A percentile compares a stretch with the other conserved stretches of the same genome.
phyloP scores from a whole-genome alignment of 2,113 vertebrate genomes.

The Ramphastos sulfuratus region DNA sequence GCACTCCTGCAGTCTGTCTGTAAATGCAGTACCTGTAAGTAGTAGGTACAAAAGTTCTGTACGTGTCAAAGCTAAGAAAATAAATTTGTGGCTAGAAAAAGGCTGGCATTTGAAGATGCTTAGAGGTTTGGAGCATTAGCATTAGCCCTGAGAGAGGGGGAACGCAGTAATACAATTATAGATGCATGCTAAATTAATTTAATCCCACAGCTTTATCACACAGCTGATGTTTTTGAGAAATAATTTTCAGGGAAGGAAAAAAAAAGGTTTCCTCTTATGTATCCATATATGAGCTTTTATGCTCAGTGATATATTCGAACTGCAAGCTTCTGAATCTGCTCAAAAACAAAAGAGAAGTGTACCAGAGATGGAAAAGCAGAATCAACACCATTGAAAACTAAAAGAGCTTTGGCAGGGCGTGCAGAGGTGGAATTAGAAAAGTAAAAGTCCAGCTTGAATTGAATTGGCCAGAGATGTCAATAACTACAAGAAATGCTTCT shows the following conservation, averaged over 20 bases:
- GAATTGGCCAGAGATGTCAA: background rate
- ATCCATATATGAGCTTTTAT: background rate
- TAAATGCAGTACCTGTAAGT: background rate
- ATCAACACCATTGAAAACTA: background rate
- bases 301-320: background rate
- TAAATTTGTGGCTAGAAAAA: background rate
- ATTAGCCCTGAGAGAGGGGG: conserved; percentile 10
- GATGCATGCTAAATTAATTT: conserved; percentile 43
- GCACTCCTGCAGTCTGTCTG: background rate
- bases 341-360: background rate
- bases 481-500: background rate
- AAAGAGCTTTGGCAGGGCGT: background rate
- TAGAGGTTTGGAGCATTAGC: background rate
- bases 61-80: background rate
- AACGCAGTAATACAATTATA: conserved; percentile 23
- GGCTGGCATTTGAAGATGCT: background rate
- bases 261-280: background rate
- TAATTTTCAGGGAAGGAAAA: background rate
- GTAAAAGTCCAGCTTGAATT: background rate
- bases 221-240: background rate
- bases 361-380: background rate
- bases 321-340: background rate
- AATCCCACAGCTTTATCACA: conserved; percentile 50
- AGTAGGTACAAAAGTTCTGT: background rate
- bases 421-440: background rate